Base-by-base conservation (phyloP, 1,140 invertebrate genomes). In the Pseudomyrmex cubaensis region DNA sequence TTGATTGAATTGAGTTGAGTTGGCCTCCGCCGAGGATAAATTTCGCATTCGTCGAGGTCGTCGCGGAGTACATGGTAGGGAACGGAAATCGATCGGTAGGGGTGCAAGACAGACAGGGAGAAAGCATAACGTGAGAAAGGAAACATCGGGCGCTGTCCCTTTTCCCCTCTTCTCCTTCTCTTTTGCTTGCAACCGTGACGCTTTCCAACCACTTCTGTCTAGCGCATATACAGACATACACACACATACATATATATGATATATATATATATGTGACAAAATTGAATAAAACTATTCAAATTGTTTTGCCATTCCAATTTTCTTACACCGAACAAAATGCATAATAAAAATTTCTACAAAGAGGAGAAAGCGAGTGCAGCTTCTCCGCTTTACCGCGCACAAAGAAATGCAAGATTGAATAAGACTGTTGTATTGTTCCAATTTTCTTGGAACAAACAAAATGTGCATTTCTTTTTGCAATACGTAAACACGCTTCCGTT, bases 91-190 rank as follows among this genome's bases (percentile, higher is more conserved):
- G 77, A 80, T 80, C 67, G 67, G 67, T 80, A 50, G 50, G 54
- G 44, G 77, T 46, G 64, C 67, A 66, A 77, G 74, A 67, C 48
- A 20, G 73, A 76, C 22, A 77, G 74, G 48, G 74, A 80, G 54
- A 80, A 73, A 80, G 77, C 77, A 50, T 80, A 80, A 73, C 77
- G 77, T 80, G 77, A 72, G 77, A 80, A 80, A 80, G 77, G 77
- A 80, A 80, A 72, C 77, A 80, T 80, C 77, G 77, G 77, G 64
- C 22, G 22, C 48, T 54, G 48, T 7, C 2, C 62, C 63, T 59
- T 10, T n/a, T 1, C 35, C 4, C 25, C 25, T 20, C 50, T 50
- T 35, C 48, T 35, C 67, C 22, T 13, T 12, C 77, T n/a, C 46
- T n/a, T 15, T 17, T 52, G 48, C 61, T 46, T 76, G 48, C 20